Base-by-base conservation (phyloP, 2,888 invertebrate genomes). In the Aproaerema taeniolella region DNA sequence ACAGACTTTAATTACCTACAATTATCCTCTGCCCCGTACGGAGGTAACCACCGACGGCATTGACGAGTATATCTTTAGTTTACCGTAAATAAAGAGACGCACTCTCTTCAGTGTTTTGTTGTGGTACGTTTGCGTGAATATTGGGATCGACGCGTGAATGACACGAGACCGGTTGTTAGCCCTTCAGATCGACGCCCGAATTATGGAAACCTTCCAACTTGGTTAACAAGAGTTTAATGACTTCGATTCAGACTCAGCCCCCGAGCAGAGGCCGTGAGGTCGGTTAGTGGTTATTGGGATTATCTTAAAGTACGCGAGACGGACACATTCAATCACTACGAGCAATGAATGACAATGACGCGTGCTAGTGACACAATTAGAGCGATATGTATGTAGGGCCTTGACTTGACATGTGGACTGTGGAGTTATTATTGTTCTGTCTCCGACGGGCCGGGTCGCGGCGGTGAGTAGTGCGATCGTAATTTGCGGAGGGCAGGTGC, bases 351-450 rank as follows among this genome's bases (percentile, higher is more conserved):
- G 55, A 53, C 49, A 48, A 47, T 51, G 47, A 47, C 50, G 49
- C 38, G 45, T 47, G 47, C 43, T 44, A 39, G 45, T 48, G 52
- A 55, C 57, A 60, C 58, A 56, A 62, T 56, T 59, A 54, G 58
- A 56, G 52, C 57, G 49, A 49, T 53, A n/a, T n/a, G n/a, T 54
- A 52, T 51, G 59, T 50, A 49, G 53, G 58, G 58, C 60, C 61
- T 62, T 65, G 67, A 67, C 61, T 66, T 61, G 62, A 59, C 58
- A 56, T 42, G n/a, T n/a, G n/a, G n/a, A n/a, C n/a, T n/a, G n/a
- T n/a, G 58, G 51, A 63, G 64, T 66, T 69, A 71, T 68, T 64
- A 70, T 67, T 67, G 66, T 69, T 63, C 64, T 58, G 60, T 45
- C 36, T 43, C 41, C 48, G 50, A 55, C 51, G 50, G 53, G 46